A percentile compares a stretch with the other conserved stretches of the same genome.
Conservation (phyloP, 1,140 invertebrate genomes). For the Trichonephila clavipes region DNA sequence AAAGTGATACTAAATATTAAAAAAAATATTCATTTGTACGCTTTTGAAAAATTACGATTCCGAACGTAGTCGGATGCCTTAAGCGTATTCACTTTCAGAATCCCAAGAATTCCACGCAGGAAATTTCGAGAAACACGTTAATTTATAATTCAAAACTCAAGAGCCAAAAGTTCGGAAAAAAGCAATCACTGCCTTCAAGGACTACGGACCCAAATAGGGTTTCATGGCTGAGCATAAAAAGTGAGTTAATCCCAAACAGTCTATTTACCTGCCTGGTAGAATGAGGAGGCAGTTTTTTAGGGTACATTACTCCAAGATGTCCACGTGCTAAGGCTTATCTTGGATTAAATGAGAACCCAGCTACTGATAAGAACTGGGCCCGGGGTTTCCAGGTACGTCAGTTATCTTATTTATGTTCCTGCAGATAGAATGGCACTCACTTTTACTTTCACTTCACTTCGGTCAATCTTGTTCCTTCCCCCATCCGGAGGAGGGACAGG, state of each 20-base stretch:
- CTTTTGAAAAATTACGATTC: too few species aligned
- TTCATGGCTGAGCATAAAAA: not conserved
- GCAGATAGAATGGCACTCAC: not conserved
- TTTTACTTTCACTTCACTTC: slow-evolving; percentile 22
- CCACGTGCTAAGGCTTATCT: slow-evolving; percentile 44
- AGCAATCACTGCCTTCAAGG: not conserved
- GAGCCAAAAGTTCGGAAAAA: too few species aligned
- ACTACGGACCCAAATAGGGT: not conserved
- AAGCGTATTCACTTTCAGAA: too few species aligned
- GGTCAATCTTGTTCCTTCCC: not conserved
- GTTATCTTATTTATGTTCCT: slow-evolving; percentile 29
- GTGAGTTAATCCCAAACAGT: not conserved
- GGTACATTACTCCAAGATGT: not conserved
- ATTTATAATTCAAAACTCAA: too few species aligned
- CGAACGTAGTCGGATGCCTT: too few species aligned
- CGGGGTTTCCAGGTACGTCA: not conserved
- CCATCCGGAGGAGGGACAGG: not conserved
- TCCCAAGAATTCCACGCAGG: too few species aligned
- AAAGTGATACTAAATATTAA: too few species aligned
- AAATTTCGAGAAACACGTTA: too few species aligned
- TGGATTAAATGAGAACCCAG: slow-evolving; percentile 26
- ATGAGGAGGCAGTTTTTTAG: slow-evolving; percentile 14
- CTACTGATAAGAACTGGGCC: not conserved
- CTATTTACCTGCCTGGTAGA: not conserved
- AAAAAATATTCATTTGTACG: too few species aligned